Evolutionary conservation across 2,797 vertebrate species (phyloP).

Genomic region (Scarus forsteni): DNA sequence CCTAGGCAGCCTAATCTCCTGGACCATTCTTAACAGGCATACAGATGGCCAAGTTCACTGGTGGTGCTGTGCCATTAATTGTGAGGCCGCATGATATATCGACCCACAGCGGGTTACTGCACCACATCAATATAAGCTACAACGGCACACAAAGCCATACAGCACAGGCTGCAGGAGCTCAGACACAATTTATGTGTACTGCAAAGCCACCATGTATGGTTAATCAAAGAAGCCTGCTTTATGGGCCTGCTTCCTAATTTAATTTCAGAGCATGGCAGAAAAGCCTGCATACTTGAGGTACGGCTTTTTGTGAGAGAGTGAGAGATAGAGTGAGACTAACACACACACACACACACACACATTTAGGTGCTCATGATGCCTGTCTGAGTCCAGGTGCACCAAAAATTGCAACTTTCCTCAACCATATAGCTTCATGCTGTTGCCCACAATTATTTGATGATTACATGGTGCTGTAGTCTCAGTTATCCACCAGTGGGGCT

Average conservation of each 20-base stretch:
- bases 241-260: constrained; percentile 19
- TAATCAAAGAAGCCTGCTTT: constrained; percentile 35
- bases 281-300: background rate
- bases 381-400: constrained; percentile 9
- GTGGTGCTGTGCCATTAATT: constrained; percentile 77
- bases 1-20: constrained; percentile 43
- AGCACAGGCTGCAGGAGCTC: constrained; percentile 33
- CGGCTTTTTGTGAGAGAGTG: background rate
- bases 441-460: constrained; percentile 65
- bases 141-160: constrained; percentile 60
- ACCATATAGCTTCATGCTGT: constrained; percentile 28
- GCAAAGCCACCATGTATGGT: constrained; percentile 41
- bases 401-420: constrained; percentile 17
- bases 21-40: constrained; percentile 55
- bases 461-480: constrained; percentile 57
- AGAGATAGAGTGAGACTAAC: background rate
- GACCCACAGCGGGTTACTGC: constrained; percentile 76
- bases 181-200: constrained; percentile 48
- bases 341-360: background rate
- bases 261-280: constrained; percentile 20
- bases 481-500: constrained; percentile 49
- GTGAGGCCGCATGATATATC: constrained; percentile 73
- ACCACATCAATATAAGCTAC: constrained; percentile 73
- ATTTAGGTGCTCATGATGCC: background rate
- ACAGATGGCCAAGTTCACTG: constrained; percentile 71